Base-by-base conservation (phyloP, 2,888 invertebrate species). In the Ectemnius cavifrons region DNA sequence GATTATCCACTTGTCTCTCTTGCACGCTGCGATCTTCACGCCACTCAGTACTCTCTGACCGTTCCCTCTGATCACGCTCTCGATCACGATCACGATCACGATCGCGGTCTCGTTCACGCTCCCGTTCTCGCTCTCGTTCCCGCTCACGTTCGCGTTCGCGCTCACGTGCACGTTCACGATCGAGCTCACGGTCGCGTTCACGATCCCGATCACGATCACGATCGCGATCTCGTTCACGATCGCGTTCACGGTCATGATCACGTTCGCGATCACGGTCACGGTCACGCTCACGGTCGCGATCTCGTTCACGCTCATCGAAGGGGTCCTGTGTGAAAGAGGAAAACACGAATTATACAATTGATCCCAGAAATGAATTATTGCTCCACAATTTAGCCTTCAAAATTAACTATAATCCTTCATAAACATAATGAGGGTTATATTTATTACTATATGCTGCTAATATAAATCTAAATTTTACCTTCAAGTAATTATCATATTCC, bases 401-500 rank as follows among this genome's bases (percentile, higher is more conserved):
- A 11, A 37, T 37, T 37, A 37, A 37, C 37, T 8, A 8, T 11
- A 37, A 37, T 37, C 8, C 11, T 37, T 37, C 37, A 37, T 11
- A 37, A 23, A 37, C 37, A 37, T 37, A 37, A 37, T 37, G 37
- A 37, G 0, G 2, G 1, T 8, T 6, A 37, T 37, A 37, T 37
- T 37, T 37, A 37, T 37, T 37, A 37, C 37, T 37, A 8, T 37
- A 37, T 37, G 5, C 5, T 37, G 2, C 11, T 11, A 37, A 37
- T 8, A 37, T 37, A 37, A 8, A 8, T 37, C 11, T 37, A 37
- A 37, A 18, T n/a, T 14, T 66, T 78, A 89, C 90, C 87, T 91
- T 91, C 27, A 88, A 87, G 79, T 88, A 88, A 79, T 88, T 90
- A 58, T 92, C 92, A 64, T 90, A 91, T 78, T 92, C 91, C 62